phyloP scores from a whole-genome alignment of 2,797 vertebrate genomes.

The Hapalemur alaotrensis region DNA sequence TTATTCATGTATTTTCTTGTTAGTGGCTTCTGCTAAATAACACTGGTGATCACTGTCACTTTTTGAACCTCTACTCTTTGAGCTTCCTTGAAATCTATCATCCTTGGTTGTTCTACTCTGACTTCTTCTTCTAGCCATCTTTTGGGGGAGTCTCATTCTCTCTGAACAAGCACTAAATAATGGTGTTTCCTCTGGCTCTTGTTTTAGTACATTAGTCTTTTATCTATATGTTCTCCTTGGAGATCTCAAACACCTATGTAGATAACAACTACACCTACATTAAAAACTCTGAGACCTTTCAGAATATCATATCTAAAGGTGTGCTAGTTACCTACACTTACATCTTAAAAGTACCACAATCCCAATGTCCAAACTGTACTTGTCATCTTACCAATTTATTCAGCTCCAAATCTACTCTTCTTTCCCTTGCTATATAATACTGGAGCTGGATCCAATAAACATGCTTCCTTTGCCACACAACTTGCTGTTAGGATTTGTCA shows the following conservation, averaged over 20 bases:
- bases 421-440: not conserved
- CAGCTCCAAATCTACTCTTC: not conserved
- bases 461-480: not conserved
- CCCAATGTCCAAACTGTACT: not conserved
- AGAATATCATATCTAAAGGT: not conserved
- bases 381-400: not conserved
- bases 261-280: not conserved
- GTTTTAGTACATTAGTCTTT: not conserved
- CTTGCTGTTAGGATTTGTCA: not conserved
- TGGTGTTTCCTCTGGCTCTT: not conserved
- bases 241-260: not conserved
- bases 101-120: not conserved
- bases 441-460: not conserved
- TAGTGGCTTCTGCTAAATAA: not conserved
- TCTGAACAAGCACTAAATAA: not conserved
- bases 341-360: not conserved
- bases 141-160: not conserved
- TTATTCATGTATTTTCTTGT: not conserved
- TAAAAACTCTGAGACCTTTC: not conserved
- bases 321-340: not conserved
- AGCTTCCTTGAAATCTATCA: not conserved
- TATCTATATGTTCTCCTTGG: not conserved
- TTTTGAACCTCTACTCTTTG: not conserved
- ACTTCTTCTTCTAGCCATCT: not conserved
- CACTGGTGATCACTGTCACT: not conserved